Evolutionary conservation across 1,140 invertebrate genomes (phyloP), one percentile per base, ranked within the genome.

Genomic region (Cotesia glomerata): DNA sequence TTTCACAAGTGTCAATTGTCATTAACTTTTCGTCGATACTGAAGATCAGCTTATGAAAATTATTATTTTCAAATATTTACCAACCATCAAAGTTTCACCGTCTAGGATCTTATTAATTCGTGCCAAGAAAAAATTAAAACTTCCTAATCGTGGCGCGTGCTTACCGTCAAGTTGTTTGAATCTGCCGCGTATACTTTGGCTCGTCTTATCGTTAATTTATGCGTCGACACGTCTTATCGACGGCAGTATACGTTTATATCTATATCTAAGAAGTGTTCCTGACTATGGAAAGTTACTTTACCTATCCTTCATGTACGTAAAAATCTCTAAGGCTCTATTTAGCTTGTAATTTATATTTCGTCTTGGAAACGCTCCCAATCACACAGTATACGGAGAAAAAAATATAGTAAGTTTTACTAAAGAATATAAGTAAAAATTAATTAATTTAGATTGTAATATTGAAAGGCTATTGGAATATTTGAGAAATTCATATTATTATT

Each of bases 151-250:
- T n/a, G 66, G 39, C 36, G 32, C 13, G 51, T 67, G 8, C 26
- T 51, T 16, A 34, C 16, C 9, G 64, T 16, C 35, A 35, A 32
- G 67, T 61, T 59, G 58, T 61, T 69, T 68, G 32, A 67, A 54
- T 39, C 54, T 59, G 16, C 58, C 58, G 32, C 39, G 14, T 36
- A 35, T 52, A 49, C 58, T 26, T 26, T 26, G 39, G 62, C 56
- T 71, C 59, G 49, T 70, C 69, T 77, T 78, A 76, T 78, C 74
- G 59, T 63, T 71, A 77, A 78, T 72, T 67, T 74, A 73, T 77
- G 74, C 74, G 52, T 59, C 72, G 16, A 58, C 71, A 70, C 69
- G 69, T 71, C 61, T 62, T 71, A 71, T 71, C 69, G 69, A 71
- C 69, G 39, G 59, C 34, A 45, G 58, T 63, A 63, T 34, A 58